Conservation (phyloP, 2,113 vertebrate genomes). For the Tiliqua scincoides region DNA sequence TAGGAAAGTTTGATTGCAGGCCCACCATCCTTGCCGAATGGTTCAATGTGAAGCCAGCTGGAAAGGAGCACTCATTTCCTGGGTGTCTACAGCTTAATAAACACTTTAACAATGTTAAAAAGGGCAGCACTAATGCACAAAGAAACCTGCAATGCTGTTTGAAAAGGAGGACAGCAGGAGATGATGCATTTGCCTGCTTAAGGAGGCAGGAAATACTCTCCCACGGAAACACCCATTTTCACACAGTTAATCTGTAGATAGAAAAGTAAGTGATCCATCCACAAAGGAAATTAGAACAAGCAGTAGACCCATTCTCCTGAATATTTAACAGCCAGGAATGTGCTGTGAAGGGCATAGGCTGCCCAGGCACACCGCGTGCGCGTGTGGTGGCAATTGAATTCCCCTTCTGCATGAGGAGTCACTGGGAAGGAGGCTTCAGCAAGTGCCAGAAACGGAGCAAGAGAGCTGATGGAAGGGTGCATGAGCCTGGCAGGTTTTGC, state of each 20-base stretch:
- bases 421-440: neutral
- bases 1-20: neutral
- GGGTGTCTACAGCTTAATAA: slow-evolving; percentile 21
- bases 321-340: slow-evolving; percentile 31
- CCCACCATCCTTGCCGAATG: neutral
- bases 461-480: neutral
- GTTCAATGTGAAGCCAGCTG: neutral
- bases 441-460: neutral
- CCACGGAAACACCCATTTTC: slow-evolving; percentile 36
- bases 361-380: neutral
- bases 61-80: slow-evolving; percentile 18
- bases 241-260: slow-evolving; percentile 31
- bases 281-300: slow-evolving; percentile 39
- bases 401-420: neutral
- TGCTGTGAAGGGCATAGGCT: slow-evolving; percentile 33
- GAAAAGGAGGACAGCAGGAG: slow-evolving; percentile 13
- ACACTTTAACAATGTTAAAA: slow-evolving; percentile 22
- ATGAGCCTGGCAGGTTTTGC: neutral
- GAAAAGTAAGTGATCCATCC: slow-evolving; percentile 33
- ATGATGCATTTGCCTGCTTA: slow-evolving; percentile 34
- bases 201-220: slow-evolving; percentile 36
- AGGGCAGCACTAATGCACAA: slow-evolving; percentile 16
- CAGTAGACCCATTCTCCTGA: slow-evolving; percentile 12
- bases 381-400: neutral
- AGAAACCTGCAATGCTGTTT: neutral